phyloP scores from a whole-genome alignment of 1,140 invertebrate species.

The Carposina sasakii region DNA sequence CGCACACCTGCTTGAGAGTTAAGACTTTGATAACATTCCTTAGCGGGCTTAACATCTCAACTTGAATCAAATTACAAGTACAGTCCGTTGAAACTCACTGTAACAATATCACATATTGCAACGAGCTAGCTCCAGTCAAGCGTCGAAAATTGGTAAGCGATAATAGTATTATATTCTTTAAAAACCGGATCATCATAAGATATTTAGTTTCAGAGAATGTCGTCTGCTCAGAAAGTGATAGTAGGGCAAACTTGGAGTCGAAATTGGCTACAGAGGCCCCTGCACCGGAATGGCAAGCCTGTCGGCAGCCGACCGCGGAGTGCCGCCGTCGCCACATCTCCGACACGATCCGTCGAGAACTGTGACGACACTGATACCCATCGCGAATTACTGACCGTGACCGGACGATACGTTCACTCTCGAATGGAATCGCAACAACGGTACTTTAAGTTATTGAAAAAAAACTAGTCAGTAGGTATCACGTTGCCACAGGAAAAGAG shows the following conservation, averaged over 20 bases:
- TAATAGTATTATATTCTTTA: too few relatives aligned
- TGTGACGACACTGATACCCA: constrained; percentile 3
- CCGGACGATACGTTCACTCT: constrained; percentile 43
- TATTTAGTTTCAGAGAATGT: constrained; percentile 33
- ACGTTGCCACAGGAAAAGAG: too few relatives aligned
- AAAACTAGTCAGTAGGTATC: too few relatives aligned
- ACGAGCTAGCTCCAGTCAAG: too few relatives aligned
- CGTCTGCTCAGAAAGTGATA: constrained; percentile 54
- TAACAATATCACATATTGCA: too few relatives aligned
- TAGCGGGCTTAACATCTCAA: too few relatives aligned
- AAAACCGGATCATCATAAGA: too few relatives aligned
- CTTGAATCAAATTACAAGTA: constrained; percentile 32
- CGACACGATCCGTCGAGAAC: background rate
- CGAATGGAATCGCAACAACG: too few relatives aligned
- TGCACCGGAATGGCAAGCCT: constrained; percentile 27
- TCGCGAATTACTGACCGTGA: constrained; percentile 42
- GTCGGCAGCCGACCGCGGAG: constrained; percentile 20
- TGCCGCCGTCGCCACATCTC: constrained; percentile 16
- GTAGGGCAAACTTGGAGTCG: constrained; percentile 56
- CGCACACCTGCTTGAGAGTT: constrained; percentile 24
- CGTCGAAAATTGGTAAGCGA: too few relatives aligned
- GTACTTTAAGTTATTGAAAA: too few relatives aligned
- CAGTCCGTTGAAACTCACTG: too few relatives aligned
- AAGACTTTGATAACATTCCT: constrained; percentile 1
- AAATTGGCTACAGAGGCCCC: constrained; percentile 54